phyloP scores from a whole-genome alignment of 2,888 invertebrate genomes.

The Therioaphis trifolii region DNA sequence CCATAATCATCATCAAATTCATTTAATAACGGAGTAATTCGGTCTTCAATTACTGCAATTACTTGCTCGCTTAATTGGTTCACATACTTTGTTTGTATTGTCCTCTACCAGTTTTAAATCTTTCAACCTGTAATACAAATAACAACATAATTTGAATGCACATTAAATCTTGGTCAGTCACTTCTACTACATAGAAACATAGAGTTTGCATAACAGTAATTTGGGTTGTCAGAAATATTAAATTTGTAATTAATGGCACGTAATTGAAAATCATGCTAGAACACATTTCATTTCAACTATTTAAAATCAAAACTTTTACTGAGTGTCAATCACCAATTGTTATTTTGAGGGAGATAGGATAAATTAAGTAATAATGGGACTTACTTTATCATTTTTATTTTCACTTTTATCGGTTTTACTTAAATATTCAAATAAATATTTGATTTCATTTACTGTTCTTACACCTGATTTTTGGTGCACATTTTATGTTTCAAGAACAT shows the following conservation, averaged over 20 bases:
- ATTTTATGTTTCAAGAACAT: neutral
- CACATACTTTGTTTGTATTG: neutral
- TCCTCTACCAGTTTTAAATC: slow-evolving; percentile 9
- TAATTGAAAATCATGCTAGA: slow-evolving; percentile 10
- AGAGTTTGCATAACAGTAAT: neutral
- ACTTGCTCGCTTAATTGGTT: neutral
- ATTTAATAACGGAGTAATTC: neutral
- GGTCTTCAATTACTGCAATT: slow-evolving; percentile 7
- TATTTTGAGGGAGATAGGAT: slow-evolving; percentile 18
- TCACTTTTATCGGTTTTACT: slow-evolving; percentile 7
- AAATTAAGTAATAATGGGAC: slow-evolving; percentile 1
- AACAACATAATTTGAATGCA: neutral
- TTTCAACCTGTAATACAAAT: slow-evolving; percentile 5
- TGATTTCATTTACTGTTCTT: neutral
- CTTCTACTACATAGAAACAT: neutral
- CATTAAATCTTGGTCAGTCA: slow-evolving; percentile 1
- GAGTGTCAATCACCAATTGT: neutral
- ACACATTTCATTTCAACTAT: neutral
- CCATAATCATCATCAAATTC: neutral
- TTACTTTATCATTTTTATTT: slow-evolving; percentile 29
- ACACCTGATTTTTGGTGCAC: slow-evolving; percentile 4
- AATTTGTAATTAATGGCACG: neutral
- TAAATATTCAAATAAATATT: slow-evolving; percentile 19
- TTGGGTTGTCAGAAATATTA: neutral
- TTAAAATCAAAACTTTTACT: neutral